Evolutionary conservation across 2,113 vertebrate species (phyloP), one percentile per base, ranked within the genome.

Genomic region (Oreochromis tanganicae): DNA sequence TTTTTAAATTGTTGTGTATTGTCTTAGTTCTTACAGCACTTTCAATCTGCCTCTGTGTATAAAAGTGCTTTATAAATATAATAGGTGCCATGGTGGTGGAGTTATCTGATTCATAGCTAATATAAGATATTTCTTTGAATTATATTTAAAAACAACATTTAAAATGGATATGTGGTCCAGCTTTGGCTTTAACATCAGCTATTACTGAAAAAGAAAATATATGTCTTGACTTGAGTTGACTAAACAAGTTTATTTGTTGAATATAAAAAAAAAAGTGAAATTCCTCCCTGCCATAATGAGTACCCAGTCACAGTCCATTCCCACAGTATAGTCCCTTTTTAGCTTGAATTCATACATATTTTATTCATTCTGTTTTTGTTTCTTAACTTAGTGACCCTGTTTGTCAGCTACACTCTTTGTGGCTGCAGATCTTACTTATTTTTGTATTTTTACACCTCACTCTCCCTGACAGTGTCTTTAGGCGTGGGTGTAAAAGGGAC

Each of bases 401-500:
- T 92, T 84, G 63, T 89, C 66, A 50, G 66, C 55, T 84, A 21
- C 63, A 11, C 21, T 88, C 89, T 27, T 27, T 43, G 11, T 24
- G 34, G 82, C 80, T 17, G 27, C 83, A 87, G 85, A 83, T 85
- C 85, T 84, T 73, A 34, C 36, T 89, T 82, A 88, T 87, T 91
- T 90, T 85, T 85, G 50, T 78, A 50, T 89, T 88, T 89, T 87
- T 89, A 84, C 87, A 88, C 61, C 83, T 87, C 86, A 7, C 29
- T 75, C 41, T 85, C 19, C 34, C 73, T 68, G 36, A 43, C 73
- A 78, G 41, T 88, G 85, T 89, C 78, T 85, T 46, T 32, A 88
- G 83, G 82, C 90, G 68, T 94, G 88, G 90, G 91, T 81, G 91
- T 90, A 81, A 90, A 81, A 81, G 56, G 68, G n/a, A 94, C 93